Base-by-base conservation (phyloP, 2,113 vertebrate genomes). In the Loxodonta africana region DNA sequence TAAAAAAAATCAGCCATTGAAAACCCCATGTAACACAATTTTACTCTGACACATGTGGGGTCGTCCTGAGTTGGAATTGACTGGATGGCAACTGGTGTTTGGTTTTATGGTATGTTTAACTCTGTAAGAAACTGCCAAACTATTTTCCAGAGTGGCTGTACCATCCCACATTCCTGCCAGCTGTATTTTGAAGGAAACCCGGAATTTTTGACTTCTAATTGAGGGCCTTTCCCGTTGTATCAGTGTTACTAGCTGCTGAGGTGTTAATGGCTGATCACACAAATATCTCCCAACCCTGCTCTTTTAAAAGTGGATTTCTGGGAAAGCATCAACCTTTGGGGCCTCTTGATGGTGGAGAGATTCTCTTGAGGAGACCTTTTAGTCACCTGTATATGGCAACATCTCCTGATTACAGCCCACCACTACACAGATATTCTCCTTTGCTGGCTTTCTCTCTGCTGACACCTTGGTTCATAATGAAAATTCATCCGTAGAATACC, bases 401-500 rank as follows among this genome's bases (percentile, higher is more conserved):
- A 21, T 10, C 62, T 83, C 28, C 44, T 62, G 71, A 73, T 6
- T 21, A 17, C 48, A 6, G 5, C 69, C 41, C 3, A 6, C 93
- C 78, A 37, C 12, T 33, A 14, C 65, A 0, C 28, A 48, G 46
- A 26, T 12, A 2, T 15, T 26, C 23, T 15, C 15, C 33, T n/a
- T 33, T 63, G 23, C 67, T 20, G 51, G 33, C 20, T 46, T 8
- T 74, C 30, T 46, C 46, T 74, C 28, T 14, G 57, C 88, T 2
- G 0, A 46, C 20, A 2, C 76, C 37, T 67, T 5, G 14, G 37
- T 20, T 71, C 1, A 33, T 30, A 37, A 1, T 53, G 30, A 4
- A 60, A 26, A 51, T 25, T 62, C 26, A 78, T 33, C 21, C 15
- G 8, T 7, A 48, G 83, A 48, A 26, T 48, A 65, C 63, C 26